These are phyloP conservation scores for Allygus modestus DNA, from an alignment of 2,888 invertebrate species.

Conservation along the genomic window DNA sequence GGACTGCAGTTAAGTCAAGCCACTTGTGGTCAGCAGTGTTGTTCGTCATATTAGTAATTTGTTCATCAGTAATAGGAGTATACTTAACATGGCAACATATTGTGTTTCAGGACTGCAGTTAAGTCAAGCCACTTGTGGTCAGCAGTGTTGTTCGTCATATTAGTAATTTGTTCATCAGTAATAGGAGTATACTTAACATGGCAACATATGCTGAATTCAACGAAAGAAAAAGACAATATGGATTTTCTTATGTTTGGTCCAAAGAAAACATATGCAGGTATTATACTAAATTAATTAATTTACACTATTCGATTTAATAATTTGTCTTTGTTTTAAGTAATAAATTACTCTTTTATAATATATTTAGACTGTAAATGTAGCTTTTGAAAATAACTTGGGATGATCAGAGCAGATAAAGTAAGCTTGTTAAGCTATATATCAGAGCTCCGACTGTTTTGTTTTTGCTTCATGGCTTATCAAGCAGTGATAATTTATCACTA, in stretches of 20 bases:
- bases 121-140: constrained; percentile 60
- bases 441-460: too few relatives aligned
- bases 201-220: constrained; percentile 53
- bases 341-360: too few relatives aligned
- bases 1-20: constrained; percentile 55
- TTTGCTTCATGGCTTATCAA: too few relatives aligned
- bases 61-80: constrained; percentile 56
- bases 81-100: constrained; percentile 60
- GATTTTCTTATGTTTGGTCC: constrained; percentile 68
- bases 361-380: too few relatives aligned
- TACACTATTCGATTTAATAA: background rate
- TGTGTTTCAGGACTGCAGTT: constrained; percentile 51
- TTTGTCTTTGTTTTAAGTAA: too few relatives aligned
- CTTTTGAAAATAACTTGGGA: too few relatives aligned
- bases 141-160: constrained; percentile 37
- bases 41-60: constrained; percentile 41
- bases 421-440: too few relatives aligned
- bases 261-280: constrained; percentile 60
- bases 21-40: constrained; percentile 59
- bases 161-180: constrained; percentile 54
- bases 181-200: constrained; percentile 58
- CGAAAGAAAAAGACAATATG: constrained; percentile 63
- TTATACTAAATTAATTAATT: background rate
- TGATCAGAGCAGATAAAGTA: too few relatives aligned
- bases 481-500: too few relatives aligned